Conservation (phyloP, 2,797 vertebrate genomes). For the Anomalospiza imberbis region DNA sequence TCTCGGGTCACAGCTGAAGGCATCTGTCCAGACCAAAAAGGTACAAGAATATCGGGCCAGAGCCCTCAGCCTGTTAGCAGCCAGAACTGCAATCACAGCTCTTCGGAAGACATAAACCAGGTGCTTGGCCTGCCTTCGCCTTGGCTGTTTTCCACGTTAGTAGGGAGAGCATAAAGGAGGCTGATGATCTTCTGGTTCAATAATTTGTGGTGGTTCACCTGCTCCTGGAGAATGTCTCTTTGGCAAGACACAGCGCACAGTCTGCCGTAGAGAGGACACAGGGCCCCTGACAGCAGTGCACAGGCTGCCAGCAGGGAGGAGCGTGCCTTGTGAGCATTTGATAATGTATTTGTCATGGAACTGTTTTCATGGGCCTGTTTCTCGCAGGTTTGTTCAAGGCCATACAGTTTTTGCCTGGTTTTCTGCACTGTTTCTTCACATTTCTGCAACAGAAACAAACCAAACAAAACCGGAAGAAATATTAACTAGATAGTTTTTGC, state of each 20-base stretch:
- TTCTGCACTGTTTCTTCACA: conserved; percentile 71
- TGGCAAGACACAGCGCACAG: conserved; percentile 64
- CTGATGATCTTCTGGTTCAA: conserved; percentile 66
- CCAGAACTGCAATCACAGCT: conserved; percentile 70
- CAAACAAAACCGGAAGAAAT: not conserved
- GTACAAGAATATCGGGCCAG: conserved; percentile 68
- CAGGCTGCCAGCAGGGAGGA: conserved; percentile 74
- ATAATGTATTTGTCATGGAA: conserved; percentile 59
- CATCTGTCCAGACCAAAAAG: conserved; percentile 74
- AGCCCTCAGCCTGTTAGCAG: conserved; percentile 67
- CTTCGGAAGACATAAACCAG: conserved; percentile 67
- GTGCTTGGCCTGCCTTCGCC: conserved; percentile 44
- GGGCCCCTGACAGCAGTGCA: conserved; percentile 76
- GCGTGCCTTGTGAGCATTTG: conserved; percentile 51
- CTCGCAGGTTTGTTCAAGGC: not conserved
- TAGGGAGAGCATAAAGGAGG: conserved; percentile 64
- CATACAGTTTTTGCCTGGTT: conserved; percentile 63
- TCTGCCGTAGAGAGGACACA: conserved; percentile 72
- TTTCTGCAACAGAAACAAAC: conserved; percentile 52
- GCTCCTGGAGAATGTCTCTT: conserved; percentile 72
- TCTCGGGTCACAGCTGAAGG: too few species aligned
- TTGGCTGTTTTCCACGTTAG: conserved; percentile 41
- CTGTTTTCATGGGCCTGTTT: conserved; percentile 70
- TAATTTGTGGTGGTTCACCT: conserved; percentile 56
- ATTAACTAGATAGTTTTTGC: not conserved